A percentile compares a stretch with the other conserved stretches of the same genome.
phyloP scores from a whole-genome alignment of 2,888 invertebrate species.

The Heliconius sara region DNA sequence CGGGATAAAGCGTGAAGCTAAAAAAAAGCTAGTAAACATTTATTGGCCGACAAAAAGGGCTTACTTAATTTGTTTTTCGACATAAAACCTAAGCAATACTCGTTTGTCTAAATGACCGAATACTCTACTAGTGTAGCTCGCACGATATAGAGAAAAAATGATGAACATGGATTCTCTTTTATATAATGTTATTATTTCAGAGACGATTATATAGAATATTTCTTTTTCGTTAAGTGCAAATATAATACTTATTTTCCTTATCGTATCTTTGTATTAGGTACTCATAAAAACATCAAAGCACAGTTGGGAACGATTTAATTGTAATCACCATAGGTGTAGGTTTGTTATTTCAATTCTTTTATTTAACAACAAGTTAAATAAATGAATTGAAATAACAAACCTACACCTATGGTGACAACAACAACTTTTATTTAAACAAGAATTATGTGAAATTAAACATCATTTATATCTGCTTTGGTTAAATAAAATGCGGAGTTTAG shows the following conservation, averaged over 20 bases:
- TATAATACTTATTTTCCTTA: neutral
- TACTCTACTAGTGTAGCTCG: constrained; percentile 1
- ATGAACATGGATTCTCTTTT: neutral
- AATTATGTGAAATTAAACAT: too few species aligned
- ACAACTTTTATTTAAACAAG: too few species aligned
- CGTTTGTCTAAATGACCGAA: constrained; percentile 27
- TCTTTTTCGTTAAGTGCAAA: neutral
- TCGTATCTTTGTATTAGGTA: neutral
- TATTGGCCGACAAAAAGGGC: constrained; percentile 16
- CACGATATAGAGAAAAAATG: constrained; percentile 20
- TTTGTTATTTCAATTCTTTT: neutral
- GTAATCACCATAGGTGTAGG: neutral
- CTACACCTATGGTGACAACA: too few species aligned
- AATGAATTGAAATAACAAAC: too few species aligned
- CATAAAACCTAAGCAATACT: constrained; percentile 26
- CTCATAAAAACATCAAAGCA: neutral
- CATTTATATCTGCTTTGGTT: too few species aligned
- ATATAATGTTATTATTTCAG: neutral
- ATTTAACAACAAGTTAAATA: too few species aligned
- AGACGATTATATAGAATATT: neutral
- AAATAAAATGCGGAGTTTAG: too few species aligned
- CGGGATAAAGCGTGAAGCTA: neutral
- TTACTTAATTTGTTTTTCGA: constrained; percentile 17
- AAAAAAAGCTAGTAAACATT: neutral
- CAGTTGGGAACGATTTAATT: neutral